Base-by-base conservation (phyloP, 2,113 vertebrate genomes). In the Corvus moneduloides region DNA sequence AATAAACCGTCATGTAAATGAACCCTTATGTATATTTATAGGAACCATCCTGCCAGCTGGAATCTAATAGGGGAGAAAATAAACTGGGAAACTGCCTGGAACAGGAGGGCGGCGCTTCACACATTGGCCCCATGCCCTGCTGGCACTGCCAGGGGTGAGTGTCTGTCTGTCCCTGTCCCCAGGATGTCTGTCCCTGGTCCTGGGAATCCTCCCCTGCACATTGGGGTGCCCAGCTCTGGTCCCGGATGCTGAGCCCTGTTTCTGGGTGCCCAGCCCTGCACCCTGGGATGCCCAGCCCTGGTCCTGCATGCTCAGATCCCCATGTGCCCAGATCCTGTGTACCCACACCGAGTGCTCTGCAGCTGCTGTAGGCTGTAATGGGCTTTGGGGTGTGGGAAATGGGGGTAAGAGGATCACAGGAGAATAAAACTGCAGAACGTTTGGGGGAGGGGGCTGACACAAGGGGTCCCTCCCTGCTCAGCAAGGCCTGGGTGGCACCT, bases 1-100 rank as follows among this genome's bases (percentile, higher is more conserved):
- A 94, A 84, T 89, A 93, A 97, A 94, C 93, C 13, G 24, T 63
- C 92, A 83, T 90, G 93, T 35, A 97, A 94, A 96, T 87, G 85
- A 96, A 74, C 59, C 91, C 83, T 94, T 87, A 90, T 97, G 96
- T 87, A 80, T 96, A 93, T 94, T 95, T 94, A 95, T 95, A 85
- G 94, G 93, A 14, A 2, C 76, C 27, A 4, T 95, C 89, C 96
- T 87, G 95, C 95, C 97, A 95, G 95, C 95, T 97, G 96, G 97
- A 94, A 90, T 90, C 94, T 48, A 89, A 92, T 16, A 87, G 78
- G 92, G 85, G 89, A 81, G 87, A 95, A 94, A 96, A 97, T 82
- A 87, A 93, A 96, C 93, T 62, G 93, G 89, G 95, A 95, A 94
- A 82, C 52, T 37, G 95, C 87, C 67, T 84, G 95, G 91, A 92